These are phyloP conservation scores for Azemiops feae DNA, from an alignment of 2,113 vertebrate species.

Conservation along the genomic window DNA sequence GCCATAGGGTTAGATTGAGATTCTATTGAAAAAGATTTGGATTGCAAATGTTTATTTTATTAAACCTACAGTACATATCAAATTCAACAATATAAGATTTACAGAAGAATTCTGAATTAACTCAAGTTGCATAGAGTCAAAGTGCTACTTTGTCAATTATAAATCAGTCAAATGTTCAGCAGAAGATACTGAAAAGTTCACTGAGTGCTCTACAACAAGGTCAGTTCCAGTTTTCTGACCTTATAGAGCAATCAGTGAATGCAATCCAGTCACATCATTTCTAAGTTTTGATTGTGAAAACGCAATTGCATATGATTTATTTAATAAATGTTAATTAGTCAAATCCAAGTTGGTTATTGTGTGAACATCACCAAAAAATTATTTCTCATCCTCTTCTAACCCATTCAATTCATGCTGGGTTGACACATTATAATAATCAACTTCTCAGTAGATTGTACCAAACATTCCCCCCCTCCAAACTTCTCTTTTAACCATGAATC, in stretches of 20 bases:
- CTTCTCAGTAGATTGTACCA: neutral
- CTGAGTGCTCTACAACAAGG: neutral
- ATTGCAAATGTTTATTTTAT: neutral
- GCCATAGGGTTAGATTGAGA: neutral
- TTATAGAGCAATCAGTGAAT: neutral
- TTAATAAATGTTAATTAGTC: neutral
- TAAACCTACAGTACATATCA: neutral
- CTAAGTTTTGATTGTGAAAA: neutral
- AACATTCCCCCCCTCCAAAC: neutral
- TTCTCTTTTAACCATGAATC: neutral
- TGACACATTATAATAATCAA: neutral
- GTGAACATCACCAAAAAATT: neutral
- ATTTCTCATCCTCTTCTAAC: neutral
- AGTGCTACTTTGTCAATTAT: neutral
- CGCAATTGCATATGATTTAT: neutral
- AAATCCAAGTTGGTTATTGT: neutral
- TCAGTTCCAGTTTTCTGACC: neutral
- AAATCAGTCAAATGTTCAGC: neutral
- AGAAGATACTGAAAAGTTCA: neutral
- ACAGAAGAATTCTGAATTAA: neutral
- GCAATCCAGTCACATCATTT: neutral
- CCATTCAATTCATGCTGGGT: neutral
- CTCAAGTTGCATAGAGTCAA: neutral
- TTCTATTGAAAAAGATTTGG: neutral
- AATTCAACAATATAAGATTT: neutral